Evolutionary conservation across 2,113 vertebrate species (phyloP), one percentile per base, ranked within the genome.

Genomic region (Hypanus sabinus): DNA sequence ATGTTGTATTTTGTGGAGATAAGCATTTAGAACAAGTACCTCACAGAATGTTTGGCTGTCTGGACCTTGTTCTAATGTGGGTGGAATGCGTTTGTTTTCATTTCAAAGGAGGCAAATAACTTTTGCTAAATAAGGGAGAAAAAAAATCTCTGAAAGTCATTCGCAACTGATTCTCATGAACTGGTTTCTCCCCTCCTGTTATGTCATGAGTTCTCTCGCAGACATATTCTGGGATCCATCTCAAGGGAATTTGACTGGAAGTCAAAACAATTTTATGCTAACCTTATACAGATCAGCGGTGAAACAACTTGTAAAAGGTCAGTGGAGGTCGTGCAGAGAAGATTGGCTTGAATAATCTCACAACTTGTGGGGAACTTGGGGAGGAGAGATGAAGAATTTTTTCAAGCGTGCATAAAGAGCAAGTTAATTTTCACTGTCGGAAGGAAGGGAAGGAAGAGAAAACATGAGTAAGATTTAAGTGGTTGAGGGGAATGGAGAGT

Each of bases 51-150:
- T 24, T 55, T 93, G 70, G 91, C 36, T 93, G 36, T 70, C 9
- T 30, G 91, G 20, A 73, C 0, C 36, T 73, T 73, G n/a, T 73
- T 75, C 91, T 73, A 73, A 93, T 93, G 91, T 75, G 91, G 36
- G 68, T 93, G 91, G 91, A 93, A 93, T 93, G 68, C 71, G 30
- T 93, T 71, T 93, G 91, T 93, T 71, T 93, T 93, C 36, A 75
- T 93, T 93, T 73, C 68, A 55, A 71, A 93, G 71, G 27, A 24
- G 22, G 46, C 11, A 20, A 46, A 93, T 55, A 38, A 36, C 91
- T 93, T 93, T 90, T 93, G 10, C 91, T 93, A 93, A 93, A 93
- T 93, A 93, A 93, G 91, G 91, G 38, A 73, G 22, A 73, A 46
- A 93, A 75, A 88, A 88, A 30, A 24, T 93, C 22, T 55, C 68